A percentile compares a stretch with the other conserved stretches of the same genome.
phyloP scores from a whole-genome alignment of 2,797 vertebrate genomes.

The Knipowitschia caucasica region DNA sequence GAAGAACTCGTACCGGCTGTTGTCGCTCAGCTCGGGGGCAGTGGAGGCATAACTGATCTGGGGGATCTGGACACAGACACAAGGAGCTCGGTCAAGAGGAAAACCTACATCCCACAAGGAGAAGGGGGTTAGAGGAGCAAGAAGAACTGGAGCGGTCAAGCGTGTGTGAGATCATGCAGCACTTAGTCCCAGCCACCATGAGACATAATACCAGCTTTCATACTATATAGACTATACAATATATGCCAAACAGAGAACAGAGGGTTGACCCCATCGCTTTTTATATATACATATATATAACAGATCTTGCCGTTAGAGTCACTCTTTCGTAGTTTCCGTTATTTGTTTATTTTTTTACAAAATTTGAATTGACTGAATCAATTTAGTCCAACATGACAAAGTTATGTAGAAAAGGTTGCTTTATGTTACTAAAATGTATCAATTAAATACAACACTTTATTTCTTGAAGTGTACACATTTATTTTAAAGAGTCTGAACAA shows the following conservation, averaged over 20 bases:
- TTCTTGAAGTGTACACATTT: no score
- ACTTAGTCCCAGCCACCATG: slow-evolving; percentile 34
- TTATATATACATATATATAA: no score
- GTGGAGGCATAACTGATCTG: slow-evolving; percentile 95
- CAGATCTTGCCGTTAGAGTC: no score
- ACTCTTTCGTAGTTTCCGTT: no score
- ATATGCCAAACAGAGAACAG: background rate
- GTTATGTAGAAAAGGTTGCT: no score
- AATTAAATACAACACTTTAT: no score
- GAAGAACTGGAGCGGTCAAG: slow-evolving; percentile 32
- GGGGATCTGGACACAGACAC: slow-evolving; percentile 78
- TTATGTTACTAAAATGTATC: no score
- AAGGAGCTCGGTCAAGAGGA: slow-evolving; percentile 29
- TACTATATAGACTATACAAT: background rate
- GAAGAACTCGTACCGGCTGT: slow-evolving; percentile 90
- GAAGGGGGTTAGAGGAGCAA: slow-evolving; percentile 38
- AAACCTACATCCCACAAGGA: slow-evolving; percentile 37
- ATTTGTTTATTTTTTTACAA: no score
- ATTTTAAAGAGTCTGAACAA: no score
- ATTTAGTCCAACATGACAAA: no score
- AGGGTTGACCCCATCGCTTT: no score
- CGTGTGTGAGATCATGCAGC: slow-evolving; percentile 42
- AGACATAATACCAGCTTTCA: slow-evolving; percentile 14
- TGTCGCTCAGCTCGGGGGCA: slow-evolving; percentile 90
- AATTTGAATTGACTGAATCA: no score